Evolutionary conservation across 2,888 invertebrate species (phyloP).

Genomic region (Neoscelio sp.): DNA sequence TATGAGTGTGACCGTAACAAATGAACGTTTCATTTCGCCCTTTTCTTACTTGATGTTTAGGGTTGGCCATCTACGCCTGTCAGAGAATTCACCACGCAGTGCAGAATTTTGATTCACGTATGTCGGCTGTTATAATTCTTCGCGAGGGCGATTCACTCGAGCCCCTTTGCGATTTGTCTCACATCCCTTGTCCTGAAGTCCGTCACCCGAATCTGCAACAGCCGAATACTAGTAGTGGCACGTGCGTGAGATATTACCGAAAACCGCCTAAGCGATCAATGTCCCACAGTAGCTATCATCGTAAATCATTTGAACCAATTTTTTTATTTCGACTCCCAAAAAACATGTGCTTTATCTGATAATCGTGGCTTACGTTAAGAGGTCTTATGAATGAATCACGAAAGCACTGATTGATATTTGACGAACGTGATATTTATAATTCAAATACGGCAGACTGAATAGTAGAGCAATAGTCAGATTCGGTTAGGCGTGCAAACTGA

Average conservation of each 20-base stretch:
- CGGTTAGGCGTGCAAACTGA: slow-evolving; percentile 8
- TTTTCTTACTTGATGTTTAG: slow-evolving; percentile 58
- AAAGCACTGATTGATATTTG: slow-evolving; percentile 17
- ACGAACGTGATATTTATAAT: background rate
- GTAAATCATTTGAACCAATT: slow-evolving; percentile 50
- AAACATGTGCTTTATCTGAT: slow-evolving; percentile 52
- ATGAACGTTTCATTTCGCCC: slow-evolving; percentile 54
- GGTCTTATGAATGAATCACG: slow-evolving; percentile 40
- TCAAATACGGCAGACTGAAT: background rate
- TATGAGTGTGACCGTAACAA: slow-evolving; percentile 58
- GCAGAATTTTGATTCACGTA: slow-evolving; percentile 60
- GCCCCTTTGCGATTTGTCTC: slow-evolving; percentile 63
- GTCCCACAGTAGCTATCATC: slow-evolving; percentile 44
- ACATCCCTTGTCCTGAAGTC: slow-evolving; percentile 52
- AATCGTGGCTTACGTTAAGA: slow-evolving; percentile 40
- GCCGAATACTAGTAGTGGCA: slow-evolving; percentile 55
- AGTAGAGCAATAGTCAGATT: background rate
- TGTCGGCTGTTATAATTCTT: slow-evolving; percentile 57
- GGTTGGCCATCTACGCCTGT: slow-evolving; percentile 61
- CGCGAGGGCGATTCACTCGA: slow-evolving; percentile 29
- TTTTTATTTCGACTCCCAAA: slow-evolving; percentile 37
- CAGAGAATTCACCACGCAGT: slow-evolving; percentile 57
- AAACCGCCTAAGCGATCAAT: slow-evolving; percentile 63
- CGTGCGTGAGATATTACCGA: slow-evolving; percentile 60
- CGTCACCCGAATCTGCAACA: slow-evolving; percentile 56